Base-by-base conservation (phyloP, 2,113 vertebrate genomes). In the Gymnocephalus cernua region DNA sequence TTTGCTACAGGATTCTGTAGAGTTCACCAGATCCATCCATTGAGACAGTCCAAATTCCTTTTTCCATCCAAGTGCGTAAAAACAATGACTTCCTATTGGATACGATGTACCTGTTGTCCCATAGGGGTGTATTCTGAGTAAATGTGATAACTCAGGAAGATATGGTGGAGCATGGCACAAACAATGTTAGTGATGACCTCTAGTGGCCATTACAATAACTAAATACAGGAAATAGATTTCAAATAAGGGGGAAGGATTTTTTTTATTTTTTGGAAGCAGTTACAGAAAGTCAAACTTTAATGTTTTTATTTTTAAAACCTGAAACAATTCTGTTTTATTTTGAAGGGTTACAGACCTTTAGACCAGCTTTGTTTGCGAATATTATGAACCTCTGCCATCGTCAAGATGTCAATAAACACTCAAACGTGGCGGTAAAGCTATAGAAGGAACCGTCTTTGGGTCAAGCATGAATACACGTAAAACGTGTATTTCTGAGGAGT, bases 111-210 rank as follows among this genome's bases (percentile, higher is more conserved):
- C 35, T 1, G 32, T 38, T 38, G 35, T 9, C 9, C 35, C 35
- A 38, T 38, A 38, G 35, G 35, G 8, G 7, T 8, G 7, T 38
- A 38, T 38, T 38, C 8, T 38, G 8, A 32, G 35, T 38, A 38
- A n/a, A n/a, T n/a, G n/a, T n/a, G n/a, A n/a, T n/a, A n/a, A n/a
- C n/a, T n/a, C 9, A 3, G 6, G 9, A 35, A 8, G 0, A 48
- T 2, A 44, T 11, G 21, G 35, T 18, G 18, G 21, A 59, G 15
- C 53, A 27, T 9, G 3, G 21, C 6, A 45, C 50, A 63, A 81
- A 45, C 19, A 58, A 54, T 48, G 80, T 9, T 13, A 65, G 58
- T 50, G 44, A 1, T 38, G 91, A 74, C 92, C 84, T 86, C 92
- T 86, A 85, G 82, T 90, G 92, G 84, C 35, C 54, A 44, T 32